These are phyloP conservation scores for Synaphobranchus kaupii DNA, from an alignment of 2,797 vertebrate genomes.

Conservation along the genomic window DNA sequence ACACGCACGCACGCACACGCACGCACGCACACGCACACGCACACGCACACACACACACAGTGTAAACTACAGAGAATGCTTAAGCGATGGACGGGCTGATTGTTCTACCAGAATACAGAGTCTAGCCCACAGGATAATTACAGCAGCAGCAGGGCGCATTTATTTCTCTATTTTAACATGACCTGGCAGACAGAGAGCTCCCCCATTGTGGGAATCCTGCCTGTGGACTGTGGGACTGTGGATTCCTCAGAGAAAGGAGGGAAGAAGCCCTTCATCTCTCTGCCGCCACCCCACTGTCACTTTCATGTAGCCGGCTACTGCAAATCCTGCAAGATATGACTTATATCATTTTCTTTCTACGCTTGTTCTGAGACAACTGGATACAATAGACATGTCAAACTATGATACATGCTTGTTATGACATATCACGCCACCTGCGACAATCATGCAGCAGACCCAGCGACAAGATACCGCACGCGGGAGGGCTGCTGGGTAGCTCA, in stretches of 20 bases:
- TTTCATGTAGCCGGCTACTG: conserved; percentile 39
- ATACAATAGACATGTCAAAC: too few relatives aligned
- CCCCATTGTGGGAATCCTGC: conserved; percentile 31
- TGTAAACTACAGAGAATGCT: neutral
- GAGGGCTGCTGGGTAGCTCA: too few relatives aligned
- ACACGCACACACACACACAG: neutral
- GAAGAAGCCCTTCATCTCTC: conserved; percentile 40
- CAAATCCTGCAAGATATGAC: conserved; percentile 10
- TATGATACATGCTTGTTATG: too few relatives aligned
- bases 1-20: neutral
- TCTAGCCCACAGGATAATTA: conserved; percentile 19
- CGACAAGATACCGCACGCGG: too few relatives aligned
- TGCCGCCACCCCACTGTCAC: conserved; percentile 21
- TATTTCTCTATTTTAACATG: conserved; percentile 26
- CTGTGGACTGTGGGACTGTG: conserved; percentile 22
- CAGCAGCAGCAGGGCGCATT: conserved; percentile 18
- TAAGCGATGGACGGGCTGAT: neutral
- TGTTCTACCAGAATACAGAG: neutral
- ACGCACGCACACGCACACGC: neutral
- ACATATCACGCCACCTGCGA: too few relatives aligned
- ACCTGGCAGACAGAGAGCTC: conserved; percentile 29
- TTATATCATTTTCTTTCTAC: neutral
- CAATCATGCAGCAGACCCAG: too few relatives aligned
- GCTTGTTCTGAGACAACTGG: too few relatives aligned
- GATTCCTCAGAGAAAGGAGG: conserved; percentile 30